Percentiles rank a stretch among this genome's conserved stretches.
phyloP scores from a whole-genome alignment of 2,797 vertebrate species.

The Phalanger gymnotis region DNA sequence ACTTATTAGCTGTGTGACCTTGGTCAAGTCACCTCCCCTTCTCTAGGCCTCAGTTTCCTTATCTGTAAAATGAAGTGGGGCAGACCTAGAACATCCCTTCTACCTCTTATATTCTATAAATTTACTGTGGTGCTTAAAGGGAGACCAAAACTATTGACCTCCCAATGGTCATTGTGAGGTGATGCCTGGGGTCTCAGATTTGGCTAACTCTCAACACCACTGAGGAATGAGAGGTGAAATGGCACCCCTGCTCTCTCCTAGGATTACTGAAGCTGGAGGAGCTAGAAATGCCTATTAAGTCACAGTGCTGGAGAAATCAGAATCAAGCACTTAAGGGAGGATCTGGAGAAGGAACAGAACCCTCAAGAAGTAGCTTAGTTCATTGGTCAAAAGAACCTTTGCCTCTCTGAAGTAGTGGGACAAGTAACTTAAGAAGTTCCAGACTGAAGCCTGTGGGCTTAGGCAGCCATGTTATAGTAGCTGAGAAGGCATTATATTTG shows the following conservation, averaged over 20 bases:
- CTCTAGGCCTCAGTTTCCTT: background rate
- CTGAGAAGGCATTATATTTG: background rate
- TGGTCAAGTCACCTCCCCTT: background rate
- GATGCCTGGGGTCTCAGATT: background rate
- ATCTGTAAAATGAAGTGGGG: background rate
- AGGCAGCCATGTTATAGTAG: background rate
- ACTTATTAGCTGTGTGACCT: background rate
- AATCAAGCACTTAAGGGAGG: background rate
- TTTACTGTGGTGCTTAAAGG: background rate
- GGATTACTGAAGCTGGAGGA: background rate
- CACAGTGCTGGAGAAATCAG: background rate
- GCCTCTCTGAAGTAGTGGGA: background rate
- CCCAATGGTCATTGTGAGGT: background rate
- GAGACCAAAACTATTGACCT: background rate
- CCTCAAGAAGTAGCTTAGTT: background rate
- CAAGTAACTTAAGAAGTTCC: background rate
- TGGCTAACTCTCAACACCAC: background rate
- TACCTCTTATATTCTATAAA: background rate
- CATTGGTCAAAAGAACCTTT: background rate
- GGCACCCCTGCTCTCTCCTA: background rate
- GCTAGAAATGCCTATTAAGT: background rate
- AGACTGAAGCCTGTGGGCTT: background rate
- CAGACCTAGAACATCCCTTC: background rate
- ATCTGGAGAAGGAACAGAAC: background rate
- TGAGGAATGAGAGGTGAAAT: background rate